These are phyloP conservation scores for Heloderma charlesbogerti DNA, from an alignment of 2,113 vertebrate genomes.

Conservation along the genomic window DNA sequence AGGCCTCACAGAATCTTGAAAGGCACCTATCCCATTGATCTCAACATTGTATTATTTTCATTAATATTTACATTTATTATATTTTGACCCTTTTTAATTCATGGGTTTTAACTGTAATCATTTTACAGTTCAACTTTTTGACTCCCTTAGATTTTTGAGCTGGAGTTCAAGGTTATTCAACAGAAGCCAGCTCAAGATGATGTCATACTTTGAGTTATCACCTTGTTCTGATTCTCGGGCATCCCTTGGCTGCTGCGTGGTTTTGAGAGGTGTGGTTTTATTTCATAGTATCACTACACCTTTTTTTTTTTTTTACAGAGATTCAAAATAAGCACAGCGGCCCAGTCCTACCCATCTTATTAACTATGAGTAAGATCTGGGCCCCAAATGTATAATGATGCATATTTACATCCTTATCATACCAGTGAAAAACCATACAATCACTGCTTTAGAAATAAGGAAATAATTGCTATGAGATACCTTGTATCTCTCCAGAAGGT, in stretches of 20 bases:
- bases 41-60: not conserved
- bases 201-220: slow-evolving; percentile 63
- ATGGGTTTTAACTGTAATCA: not conserved
- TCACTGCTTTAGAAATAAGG: slow-evolving; percentile 55
- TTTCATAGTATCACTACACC: slow-evolving; percentile 73
- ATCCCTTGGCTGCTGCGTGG: slow-evolving; percentile 45
- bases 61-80: not conserved
- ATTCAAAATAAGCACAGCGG: slow-evolving; percentile 58
- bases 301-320: slow-evolving; percentile 48
- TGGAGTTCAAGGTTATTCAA: not conserved
- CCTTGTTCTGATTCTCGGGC: slow-evolving; percentile 64
- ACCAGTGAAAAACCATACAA: slow-evolving; percentile 58
- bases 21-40: no score
- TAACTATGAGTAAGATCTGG: slow-evolving; percentile 64
- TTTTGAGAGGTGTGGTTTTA: slow-evolving; percentile 73
- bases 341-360: slow-evolving; percentile 59
- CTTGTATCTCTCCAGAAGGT: slow-evolving; percentile 44
- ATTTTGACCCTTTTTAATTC: not conserved
- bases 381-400: slow-evolving; percentile 43
- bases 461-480: slow-evolving; percentile 60
- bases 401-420: slow-evolving; percentile 50
- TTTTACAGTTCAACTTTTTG: not conserved
- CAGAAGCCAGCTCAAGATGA: slow-evolving; percentile 16
- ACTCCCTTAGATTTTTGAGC: not conserved
- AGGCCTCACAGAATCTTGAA: not conserved